Conservation (phyloP, 2,797 vertebrate species). For the Avahi laniger region DNA sequence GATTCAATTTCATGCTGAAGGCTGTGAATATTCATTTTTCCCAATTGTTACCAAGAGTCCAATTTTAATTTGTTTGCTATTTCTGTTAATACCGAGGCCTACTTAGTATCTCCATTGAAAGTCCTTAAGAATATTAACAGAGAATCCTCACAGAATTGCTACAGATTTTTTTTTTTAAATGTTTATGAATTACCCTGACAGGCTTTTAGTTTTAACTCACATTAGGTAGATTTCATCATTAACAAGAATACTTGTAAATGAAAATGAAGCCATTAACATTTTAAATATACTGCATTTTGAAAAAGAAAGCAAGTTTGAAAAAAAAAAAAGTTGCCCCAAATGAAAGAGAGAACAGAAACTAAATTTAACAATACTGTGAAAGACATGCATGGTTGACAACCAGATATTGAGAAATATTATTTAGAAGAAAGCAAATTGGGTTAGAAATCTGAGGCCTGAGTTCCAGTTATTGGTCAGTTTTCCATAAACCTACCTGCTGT, state of each 20-base stretch:
- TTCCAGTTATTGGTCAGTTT: constrained; percentile 16
- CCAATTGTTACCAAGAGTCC: constrained; percentile 75
- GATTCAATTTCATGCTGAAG: constrained; percentile 74
- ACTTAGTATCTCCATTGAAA: constrained; percentile 73
- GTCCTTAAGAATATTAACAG: constrained; percentile 84
- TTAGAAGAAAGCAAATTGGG: background rate
- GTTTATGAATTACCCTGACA: constrained; percentile 85
- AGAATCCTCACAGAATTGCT: constrained; percentile 81
- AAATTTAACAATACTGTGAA: background rate
- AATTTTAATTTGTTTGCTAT: constrained; percentile 80
- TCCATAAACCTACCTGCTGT: background rate
- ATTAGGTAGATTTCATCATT: constrained; percentile 86
- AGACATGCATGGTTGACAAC: background rate
- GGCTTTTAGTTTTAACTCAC: constrained; percentile 84
- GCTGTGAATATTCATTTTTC: constrained; percentile 63
- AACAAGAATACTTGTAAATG: constrained; percentile 84
- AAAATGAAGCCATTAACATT: constrained; percentile 83
- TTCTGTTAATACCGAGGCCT: constrained; percentile 69
- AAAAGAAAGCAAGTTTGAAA: constrained; percentile 36
- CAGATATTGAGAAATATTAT: background rate
- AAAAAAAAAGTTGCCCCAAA: constrained; percentile 49
- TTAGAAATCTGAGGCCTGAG: background rate
- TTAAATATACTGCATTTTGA: constrained; percentile 76
- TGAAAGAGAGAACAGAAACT: background rate
- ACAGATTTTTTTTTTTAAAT: constrained; percentile 78